Evolutionary conservation across 2,797 vertebrate genomes (phyloP).

Genomic region (Triplophysa bombifrons): DNA sequence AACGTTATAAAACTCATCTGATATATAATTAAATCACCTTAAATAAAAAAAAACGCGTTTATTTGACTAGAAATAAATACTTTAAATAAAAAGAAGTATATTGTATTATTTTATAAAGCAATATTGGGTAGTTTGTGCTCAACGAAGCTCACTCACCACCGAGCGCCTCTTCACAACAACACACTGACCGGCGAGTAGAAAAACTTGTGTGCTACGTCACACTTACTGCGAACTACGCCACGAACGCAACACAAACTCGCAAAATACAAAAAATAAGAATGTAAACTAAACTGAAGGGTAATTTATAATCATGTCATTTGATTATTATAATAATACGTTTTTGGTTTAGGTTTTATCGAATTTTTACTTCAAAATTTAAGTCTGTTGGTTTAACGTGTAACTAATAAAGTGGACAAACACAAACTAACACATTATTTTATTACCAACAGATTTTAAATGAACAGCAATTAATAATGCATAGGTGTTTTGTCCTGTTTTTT

Average conservation of each 20-base stretch:
- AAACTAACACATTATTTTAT: not conserved
- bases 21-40: not conserved
- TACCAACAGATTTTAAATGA: not conserved
- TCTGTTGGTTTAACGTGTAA: not conserved
- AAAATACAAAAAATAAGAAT: not conserved
- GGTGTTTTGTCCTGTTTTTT: too few relatives aligned
- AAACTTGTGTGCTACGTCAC: constrained; percentile 40
- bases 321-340: not conserved
- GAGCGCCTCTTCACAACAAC: constrained; percentile 38
- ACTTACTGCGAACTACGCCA: constrained; percentile 6
- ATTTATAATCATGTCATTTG: not conserved
- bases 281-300: not conserved
- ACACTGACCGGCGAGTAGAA: constrained; percentile 32
- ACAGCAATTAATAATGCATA: not conserved
- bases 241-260: not conserved
- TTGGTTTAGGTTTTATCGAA: too few relatives aligned
- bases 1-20: not conserved
- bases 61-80: not conserved
- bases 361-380: not conserved
- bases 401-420: too few relatives aligned
- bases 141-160: constrained; percentile 31
- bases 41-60: not conserved
- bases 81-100: not conserved
- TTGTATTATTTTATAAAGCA: not conserved
- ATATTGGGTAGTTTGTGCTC: not conserved